Conservation (phyloP, 2,888 invertebrate genomes). For the Andricus curvator region DNA sequence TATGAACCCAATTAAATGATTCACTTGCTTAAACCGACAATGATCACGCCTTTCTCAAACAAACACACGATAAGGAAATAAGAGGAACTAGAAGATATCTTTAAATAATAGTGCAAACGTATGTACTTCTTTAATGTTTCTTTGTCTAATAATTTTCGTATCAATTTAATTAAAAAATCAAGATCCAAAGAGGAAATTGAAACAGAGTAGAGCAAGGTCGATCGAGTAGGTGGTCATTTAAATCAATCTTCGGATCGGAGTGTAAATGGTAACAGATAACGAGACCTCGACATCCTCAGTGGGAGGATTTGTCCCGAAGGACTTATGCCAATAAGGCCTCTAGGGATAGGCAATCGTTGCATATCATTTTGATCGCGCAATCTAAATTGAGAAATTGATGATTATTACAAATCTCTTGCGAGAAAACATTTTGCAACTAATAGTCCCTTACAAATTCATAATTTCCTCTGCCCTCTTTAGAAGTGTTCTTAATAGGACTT, state of each 20-base stretch:
- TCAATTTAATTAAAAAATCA: slow-evolving; percentile 3
- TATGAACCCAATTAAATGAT: neutral
- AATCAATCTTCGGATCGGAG: slow-evolving; percentile 22
- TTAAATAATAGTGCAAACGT: neutral
- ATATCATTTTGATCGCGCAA: slow-evolving; percentile 36
- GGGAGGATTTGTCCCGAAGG: slow-evolving; percentile 36
- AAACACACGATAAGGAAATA: neutral
- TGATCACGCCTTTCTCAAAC: neutral
- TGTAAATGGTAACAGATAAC: slow-evolving; percentile 31
- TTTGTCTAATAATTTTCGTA: neutral
- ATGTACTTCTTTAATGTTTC: neutral
- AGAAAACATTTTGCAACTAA: slow-evolving; percentile 1
- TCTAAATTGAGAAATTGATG: slow-evolving; percentile 5
- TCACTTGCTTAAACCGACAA: neutral
- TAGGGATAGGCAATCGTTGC: slow-evolving; percentile 17
- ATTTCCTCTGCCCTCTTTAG: neutral
- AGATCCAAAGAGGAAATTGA: slow-evolving; percentile 25
- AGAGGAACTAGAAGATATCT: neutral
- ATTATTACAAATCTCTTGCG: neutral
- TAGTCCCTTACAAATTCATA: neutral
- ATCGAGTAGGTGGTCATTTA: slow-evolving; percentile 33
- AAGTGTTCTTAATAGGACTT: neutral
- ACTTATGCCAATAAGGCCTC: slow-evolving; percentile 29
- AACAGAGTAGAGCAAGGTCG: slow-evolving; percentile 27
- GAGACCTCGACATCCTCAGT: slow-evolving; percentile 18